Evolutionary conservation across 1,140 invertebrate species (phyloP), one percentile per base, ranked within the genome.

Genomic region (Amphibalanus amphitrite): DNA sequence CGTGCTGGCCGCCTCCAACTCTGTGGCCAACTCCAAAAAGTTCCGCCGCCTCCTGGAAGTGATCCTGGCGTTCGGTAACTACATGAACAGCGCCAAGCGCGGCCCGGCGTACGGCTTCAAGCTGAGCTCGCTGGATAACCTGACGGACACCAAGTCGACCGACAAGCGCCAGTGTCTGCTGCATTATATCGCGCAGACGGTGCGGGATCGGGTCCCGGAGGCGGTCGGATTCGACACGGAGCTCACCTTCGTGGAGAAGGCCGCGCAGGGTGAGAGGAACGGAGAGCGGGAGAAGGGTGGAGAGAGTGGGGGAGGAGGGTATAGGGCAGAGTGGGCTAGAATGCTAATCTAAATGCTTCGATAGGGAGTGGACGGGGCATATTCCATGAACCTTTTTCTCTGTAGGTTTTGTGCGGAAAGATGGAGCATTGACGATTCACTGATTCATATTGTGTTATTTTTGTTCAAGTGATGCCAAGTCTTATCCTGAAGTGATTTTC

Each of bases 31-130:
- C 73, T 97, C 94, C 0, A 88, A 88, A 74, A 97, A 96, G 80
- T 83, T 98, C 20, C 86, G 89, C 79, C 89, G 89, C 77, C 85
- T 97, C 72, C 82, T 97, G 65, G 95, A 98, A 83, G 89, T 93
- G 72, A 94, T 99, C 78, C 82, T 99, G 72, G 95, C 96, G 6
- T 96, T 99, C 82, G 97, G 97, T 40, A 99, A 99, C 82, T 99
- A 98, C 80, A 85, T 99, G 81, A 99, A 99, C 80, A 96, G 93
- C 79, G 90, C 90, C 75, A 96, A 95, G 80, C 85, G 95, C 40
- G 96, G 95, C 3, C 93, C 94, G 0, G 96, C 94, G 0, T 99
- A 99, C 81, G 97, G 97, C 10, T 99, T 99, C 78, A 98, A 97
- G 80, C 82, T 99, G 68, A 92, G 97, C 80, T 95, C 91, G 76